Conservation (phyloP, 1,140 invertebrate species). For the Stegodyphus dumicola region DNA sequence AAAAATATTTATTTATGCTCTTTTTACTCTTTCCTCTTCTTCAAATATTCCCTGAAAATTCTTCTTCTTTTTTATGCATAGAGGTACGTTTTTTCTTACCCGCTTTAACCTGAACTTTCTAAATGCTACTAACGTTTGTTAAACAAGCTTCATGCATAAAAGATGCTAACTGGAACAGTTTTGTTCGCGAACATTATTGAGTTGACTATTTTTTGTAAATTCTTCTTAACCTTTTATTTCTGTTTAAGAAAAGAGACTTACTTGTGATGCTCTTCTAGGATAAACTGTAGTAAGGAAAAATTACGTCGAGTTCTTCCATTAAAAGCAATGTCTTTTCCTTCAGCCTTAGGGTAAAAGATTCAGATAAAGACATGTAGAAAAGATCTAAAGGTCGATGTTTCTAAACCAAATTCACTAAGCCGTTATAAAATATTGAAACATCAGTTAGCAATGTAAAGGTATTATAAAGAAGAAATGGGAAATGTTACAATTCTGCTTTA, state of each 20-base stretch:
- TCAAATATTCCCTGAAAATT: background rate
- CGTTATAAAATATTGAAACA: no score
- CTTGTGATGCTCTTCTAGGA: no score
- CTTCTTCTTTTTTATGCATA: conserved; percentile 37
- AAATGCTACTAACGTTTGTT: conserved; percentile 55
- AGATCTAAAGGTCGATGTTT: no score
- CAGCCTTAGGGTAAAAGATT: background rate
- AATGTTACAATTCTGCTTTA: no score
- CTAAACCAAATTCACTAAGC: no score
- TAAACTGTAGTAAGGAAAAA: conserved; percentile 16
- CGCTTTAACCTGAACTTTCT: conserved; percentile 32
- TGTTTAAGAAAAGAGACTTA: no score
- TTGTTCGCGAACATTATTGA: conserved; percentile 37
- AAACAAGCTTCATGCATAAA: conserved; percentile 56
- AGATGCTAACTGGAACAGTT: conserved; percentile 44
- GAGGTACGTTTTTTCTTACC: conserved; percentile 15
- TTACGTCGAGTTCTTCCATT: conserved; percentile 47
- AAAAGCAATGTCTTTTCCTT: conserved; percentile 23
- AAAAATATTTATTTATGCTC: conserved; percentile 44
- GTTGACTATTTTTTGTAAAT: background rate
- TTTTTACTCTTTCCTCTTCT: background rate
- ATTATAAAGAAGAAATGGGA: no score
- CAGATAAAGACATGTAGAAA: no score
- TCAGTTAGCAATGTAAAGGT: no score
- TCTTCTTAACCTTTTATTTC: no score